These are phyloP conservation scores for Omphaloscelis lunosa DNA, from an alignment of 2,888 invertebrate genomes.

Conservation along the genomic window DNA sequence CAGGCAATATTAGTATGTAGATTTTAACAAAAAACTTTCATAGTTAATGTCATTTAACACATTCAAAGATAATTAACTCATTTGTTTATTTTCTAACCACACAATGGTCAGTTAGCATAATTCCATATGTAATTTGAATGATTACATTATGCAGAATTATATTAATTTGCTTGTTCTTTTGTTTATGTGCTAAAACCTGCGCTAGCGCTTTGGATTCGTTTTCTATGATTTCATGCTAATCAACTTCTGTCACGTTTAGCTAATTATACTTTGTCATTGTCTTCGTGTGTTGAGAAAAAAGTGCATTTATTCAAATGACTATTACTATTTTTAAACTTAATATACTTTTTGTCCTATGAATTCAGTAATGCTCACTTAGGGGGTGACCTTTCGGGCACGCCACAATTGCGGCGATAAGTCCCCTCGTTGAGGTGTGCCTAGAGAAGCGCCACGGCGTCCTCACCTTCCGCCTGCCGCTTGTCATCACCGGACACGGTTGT, in stretches of 20 bases:
- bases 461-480: too few species aligned
- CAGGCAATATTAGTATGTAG: too few species aligned
- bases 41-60: background rate
- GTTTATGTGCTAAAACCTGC: slow-evolving; percentile 36
- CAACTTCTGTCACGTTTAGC: slow-evolving; percentile 29
- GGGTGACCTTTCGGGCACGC: background rate
- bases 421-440: too few species aligned
- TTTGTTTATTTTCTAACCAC: slow-evolving; percentile 2
- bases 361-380: background rate
- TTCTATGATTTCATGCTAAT: slow-evolving; percentile 48
- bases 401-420: too few species aligned
- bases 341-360: background rate
- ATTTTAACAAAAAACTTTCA: background rate
- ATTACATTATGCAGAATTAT: slow-evolving; percentile 33
- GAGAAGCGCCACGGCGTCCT: too few species aligned
- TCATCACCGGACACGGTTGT: too few species aligned
- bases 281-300: slow-evolving; percentile 6
- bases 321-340: background rate
- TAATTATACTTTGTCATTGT: slow-evolving; percentile 21
- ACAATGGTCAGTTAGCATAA: slow-evolving; percentile 33
- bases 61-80: background rate
- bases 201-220: slow-evolving; percentile 18
- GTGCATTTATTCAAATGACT: background rate
- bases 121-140: slow-evolving; percentile 27
- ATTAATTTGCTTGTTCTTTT: slow-evolving; percentile 24